A percentile compares a stretch with the other conserved stretches of the same genome.
Conservation (phyloP, 1,140 invertebrate species). For the Lycorma delicatula region DNA sequence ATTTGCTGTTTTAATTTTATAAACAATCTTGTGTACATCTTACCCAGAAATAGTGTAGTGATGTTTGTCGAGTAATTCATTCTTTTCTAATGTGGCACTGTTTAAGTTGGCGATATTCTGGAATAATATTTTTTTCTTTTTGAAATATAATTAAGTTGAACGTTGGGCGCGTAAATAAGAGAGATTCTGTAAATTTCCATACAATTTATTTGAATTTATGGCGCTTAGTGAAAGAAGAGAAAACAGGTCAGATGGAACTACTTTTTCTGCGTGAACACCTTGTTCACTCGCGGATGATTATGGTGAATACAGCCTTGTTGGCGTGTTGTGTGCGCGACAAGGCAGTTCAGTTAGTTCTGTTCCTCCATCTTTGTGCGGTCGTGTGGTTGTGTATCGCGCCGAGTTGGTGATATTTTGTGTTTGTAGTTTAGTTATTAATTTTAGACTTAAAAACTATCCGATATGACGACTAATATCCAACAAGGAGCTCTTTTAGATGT, state of each 20-base stretch:
- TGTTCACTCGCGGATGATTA: background rate
- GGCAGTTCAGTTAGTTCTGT: no score
- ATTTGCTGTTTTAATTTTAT: no score
- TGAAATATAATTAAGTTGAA: no score
- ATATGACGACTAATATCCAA: conserved; percentile 78
- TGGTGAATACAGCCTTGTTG: conserved; percentile 9
- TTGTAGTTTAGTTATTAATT: conserved; percentile 10
- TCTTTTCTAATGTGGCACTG: no score
- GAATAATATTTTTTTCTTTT: no score
- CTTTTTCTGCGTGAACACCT: conserved; percentile 17
- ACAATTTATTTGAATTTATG: no score
- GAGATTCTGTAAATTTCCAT: no score
- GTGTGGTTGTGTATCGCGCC: conserved; percentile 1
- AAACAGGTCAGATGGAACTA: conserved; percentile 10
- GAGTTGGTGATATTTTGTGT: conserved; percentile 2
- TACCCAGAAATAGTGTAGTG: no score
- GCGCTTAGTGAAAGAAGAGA: background rate
- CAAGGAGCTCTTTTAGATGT: conserved; percentile 86
- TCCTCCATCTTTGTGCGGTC: conserved; percentile 14
- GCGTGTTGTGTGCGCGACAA: conserved; percentile 2
- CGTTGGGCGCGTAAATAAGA: no score
- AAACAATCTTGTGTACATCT: no score
- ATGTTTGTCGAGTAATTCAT: no score
- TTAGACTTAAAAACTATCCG: conserved; percentile 27
- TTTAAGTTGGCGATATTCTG: no score